Evolutionary conservation across 2,888 invertebrate genomes (phyloP), one percentile per base, ranked within the genome.

Genomic region (Baronia brevicornis): DNA sequence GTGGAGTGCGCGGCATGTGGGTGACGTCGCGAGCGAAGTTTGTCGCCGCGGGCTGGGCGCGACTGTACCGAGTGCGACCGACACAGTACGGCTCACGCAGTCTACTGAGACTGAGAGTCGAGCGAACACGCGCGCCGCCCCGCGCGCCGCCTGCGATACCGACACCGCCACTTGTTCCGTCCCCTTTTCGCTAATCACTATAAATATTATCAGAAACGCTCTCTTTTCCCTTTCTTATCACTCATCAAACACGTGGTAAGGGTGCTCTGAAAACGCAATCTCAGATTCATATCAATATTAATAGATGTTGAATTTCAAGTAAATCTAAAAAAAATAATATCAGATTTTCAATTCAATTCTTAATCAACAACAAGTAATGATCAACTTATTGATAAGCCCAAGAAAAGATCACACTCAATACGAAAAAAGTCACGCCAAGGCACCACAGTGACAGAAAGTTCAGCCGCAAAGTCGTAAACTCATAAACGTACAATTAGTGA

Each of bases 11-110:
- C 60, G 60, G 54, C 65, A 66, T 65, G 69, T 54, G 51, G 45
- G 52, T 51, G 53, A 53, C 54, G 54, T 60, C 63, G 69, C 75
- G 80, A 72, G 75, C 71, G 82, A 79, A 79, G 80, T 79, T 79
- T 79, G 64, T 51, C 46, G 56, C 63, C 70, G 68, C 67, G 69
- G 61, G 67, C 55, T 75, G 57, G 57, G 62, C 59, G 69, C 63
- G 70, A 66, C 48, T 57, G 46, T 53, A 65, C 63, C 64, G 65
- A 60, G 54, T 60, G 65, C 80, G 78, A 74, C 78, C 87, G 84
- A 78, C 87, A 86, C 78, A 74, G 86, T 87, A 86, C 87, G 86
- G 86, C 86, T 86, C 87, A 86, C 87, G 87, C 88, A 87, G 79
- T 86, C 86, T 87, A 87, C 88, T 89, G 86, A 85, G 53, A 78